Conservation (phyloP, 2,888 invertebrate species). For the Exocentrus adspersus region DNA sequence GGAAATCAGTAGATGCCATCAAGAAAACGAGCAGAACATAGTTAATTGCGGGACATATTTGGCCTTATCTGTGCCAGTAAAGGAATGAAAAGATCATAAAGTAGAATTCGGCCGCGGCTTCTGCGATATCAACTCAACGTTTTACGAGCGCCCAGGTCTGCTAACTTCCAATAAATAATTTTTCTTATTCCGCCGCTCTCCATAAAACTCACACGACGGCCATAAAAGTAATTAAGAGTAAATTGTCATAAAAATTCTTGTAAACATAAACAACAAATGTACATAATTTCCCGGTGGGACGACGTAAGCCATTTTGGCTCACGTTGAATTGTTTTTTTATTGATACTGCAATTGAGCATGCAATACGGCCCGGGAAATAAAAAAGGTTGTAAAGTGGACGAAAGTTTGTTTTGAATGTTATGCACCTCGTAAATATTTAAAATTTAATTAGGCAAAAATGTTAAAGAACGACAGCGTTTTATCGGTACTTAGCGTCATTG, state of each 20-base stretch:
- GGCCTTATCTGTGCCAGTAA: conserved; percentile 28
- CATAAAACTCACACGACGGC: conserved; percentile 33
- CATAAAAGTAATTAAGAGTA: conserved; percentile 46
- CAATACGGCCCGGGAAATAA: conserved; percentile 35
- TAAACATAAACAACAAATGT: conserved; percentile 43
- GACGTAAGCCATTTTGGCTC: conserved; percentile 37
- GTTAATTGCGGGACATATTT: conserved; percentile 31
- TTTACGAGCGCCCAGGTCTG: conserved; percentile 33
- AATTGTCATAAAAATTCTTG: conserved; percentile 45
- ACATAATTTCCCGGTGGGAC: conserved; percentile 45
- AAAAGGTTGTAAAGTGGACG: conserved; percentile 33
- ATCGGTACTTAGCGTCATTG: neutral
- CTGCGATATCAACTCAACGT: conserved; percentile 30
- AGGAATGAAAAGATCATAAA: conserved; percentile 36
- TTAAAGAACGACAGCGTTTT: neutral
- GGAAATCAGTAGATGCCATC: conserved; percentile 27
- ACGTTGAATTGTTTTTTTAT: conserved; percentile 44
- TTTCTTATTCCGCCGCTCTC: conserved; percentile 25
- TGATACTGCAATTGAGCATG: conserved; percentile 34
- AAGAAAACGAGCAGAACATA: conserved; percentile 23
- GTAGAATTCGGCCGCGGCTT: conserved; percentile 31
- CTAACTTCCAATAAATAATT: conserved; percentile 35
- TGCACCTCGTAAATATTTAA: conserved; percentile 37
- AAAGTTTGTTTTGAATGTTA: conserved; percentile 36
- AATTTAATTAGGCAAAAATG: conserved; percentile 31